Conservation (phyloP, 1,140 invertebrate genomes). For the Euwallacea similis region DNA sequence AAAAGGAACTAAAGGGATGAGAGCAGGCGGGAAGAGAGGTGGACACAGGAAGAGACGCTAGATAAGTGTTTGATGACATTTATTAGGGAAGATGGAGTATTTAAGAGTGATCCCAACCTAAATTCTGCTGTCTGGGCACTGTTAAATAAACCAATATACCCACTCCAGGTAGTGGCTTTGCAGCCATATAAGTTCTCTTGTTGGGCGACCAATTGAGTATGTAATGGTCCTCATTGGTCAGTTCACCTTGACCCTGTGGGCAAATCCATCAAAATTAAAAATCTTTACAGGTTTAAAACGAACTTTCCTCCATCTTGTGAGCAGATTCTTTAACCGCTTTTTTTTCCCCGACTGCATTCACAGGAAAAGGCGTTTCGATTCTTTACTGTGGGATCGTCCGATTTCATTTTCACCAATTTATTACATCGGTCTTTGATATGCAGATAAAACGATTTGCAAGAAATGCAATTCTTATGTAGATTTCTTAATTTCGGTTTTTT, state of each 20-base stretch:
- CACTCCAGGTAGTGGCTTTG: conserved; percentile 55
- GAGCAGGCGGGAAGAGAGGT: conserved; percentile 41
- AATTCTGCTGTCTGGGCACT: conserved; percentile 52
- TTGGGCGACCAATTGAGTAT: conserved; percentile 56
- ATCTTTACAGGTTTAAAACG: conserved; percentile 2
- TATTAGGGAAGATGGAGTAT: background rate
- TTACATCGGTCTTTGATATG: conserved; percentile 53
- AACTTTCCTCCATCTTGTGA: conserved; percentile 31
- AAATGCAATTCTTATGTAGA: conserved; percentile 44
- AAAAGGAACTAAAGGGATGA: conserved; percentile 43
- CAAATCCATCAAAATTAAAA: background rate
- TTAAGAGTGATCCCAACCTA: conserved; percentile 52
- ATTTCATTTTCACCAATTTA: conserved; percentile 52
- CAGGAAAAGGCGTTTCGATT: conserved; percentile 55
- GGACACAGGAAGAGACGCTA: conserved; percentile 49
- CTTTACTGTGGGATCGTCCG: conserved; percentile 52
- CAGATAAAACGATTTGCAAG: conserved; percentile 52
- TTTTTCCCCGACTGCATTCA: conserved; percentile 55
- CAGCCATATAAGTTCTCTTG: conserved; percentile 56
- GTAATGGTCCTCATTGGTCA: background rate
- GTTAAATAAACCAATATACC: conserved; percentile 59
- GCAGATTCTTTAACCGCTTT: conserved; percentile 43
- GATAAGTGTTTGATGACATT: conserved; percentile 8
- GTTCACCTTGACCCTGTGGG: background rate
- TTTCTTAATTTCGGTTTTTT: no score